A percentile compares a stretch with the other conserved stretches of the same genome.
Evolutionary conservation across 35 echinoderm and acorn worm genomes (phyloP).

Genomic region (Apostichopus californicus): DNA sequence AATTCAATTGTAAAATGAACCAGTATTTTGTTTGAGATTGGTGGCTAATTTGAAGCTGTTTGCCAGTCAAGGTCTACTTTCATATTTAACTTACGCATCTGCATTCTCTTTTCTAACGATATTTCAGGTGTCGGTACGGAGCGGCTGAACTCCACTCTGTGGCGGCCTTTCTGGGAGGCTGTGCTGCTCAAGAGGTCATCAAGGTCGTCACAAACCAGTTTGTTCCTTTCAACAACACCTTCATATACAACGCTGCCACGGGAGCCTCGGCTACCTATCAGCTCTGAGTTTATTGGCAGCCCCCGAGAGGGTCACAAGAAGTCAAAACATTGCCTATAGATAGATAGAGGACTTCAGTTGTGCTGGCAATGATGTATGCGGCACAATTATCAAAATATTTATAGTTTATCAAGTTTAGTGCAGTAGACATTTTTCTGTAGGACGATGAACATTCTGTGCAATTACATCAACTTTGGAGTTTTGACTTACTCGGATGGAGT

Average conservation of each 20-base stretch:
- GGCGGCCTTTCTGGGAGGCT: slow-evolving; percentile 87
- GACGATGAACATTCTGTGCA: no score
- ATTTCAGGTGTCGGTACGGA: slow-evolving; percentile 91
- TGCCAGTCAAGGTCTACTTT: neutral
- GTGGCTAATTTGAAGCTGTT: neutral
- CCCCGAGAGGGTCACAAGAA: no score
- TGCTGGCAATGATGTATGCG: no score
- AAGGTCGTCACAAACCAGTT: slow-evolving; percentile 93
- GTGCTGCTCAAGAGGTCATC: slow-evolving; percentile 93
- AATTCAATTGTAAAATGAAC: no score
- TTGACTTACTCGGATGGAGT: no score
- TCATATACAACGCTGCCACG: slow-evolving; percentile 87
- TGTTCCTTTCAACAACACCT: slow-evolving; percentile 94
- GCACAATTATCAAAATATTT: no score
- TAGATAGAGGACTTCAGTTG: no score
- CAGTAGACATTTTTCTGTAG: no score
- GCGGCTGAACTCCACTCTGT: slow-evolving; percentile 91
- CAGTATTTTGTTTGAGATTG: no score
- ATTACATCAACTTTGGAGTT: no score
- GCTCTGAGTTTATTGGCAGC: slow-evolving; percentile 30
- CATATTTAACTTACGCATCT: neutral
- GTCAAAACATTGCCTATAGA: no score
- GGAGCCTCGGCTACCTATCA: slow-evolving; percentile 86
- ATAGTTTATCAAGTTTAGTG: no score
- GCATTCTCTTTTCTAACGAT: neutral